Percentiles rank a stretch among this genome's conserved stretches.
Evolutionary conservation across 2,888 invertebrate species (phyloP).

Genomic region (Polymixis flavicincta): DNA sequence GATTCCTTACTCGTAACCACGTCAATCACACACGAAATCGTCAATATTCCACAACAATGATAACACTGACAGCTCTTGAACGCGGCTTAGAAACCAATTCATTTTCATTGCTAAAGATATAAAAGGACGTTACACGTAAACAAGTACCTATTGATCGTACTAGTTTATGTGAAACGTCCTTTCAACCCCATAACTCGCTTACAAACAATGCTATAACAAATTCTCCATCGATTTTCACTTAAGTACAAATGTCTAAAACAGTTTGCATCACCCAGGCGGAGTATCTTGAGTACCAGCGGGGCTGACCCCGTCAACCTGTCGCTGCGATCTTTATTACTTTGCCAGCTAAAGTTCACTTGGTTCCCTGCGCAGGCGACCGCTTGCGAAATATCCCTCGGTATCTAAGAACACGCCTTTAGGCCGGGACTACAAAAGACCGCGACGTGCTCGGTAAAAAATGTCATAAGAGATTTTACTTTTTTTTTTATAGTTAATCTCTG

Average conservation of each 20-base stretch:
- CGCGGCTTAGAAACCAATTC: background rate
- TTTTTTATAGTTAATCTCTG: background rate
- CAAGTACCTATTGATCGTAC: background rate
- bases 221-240: conserved; percentile 40
- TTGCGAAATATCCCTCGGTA: conserved; percentile 70
- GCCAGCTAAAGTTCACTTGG: conserved; percentile 77
- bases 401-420: conserved; percentile 43
- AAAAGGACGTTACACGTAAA: background rate
- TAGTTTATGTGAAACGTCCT: too few relatives aligned
- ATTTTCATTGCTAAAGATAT: background rate
- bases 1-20: too few relatives aligned
- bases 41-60: too few relatives aligned
- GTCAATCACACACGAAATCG: too few relatives aligned
- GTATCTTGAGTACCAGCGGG: conserved; percentile 51
- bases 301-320: conserved; percentile 74
- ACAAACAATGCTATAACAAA: conserved; percentile 31
- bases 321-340: conserved; percentile 66
- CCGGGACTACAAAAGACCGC: conserved; percentile 17
- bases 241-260: conserved; percentile 50
- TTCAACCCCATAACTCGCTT: background rate
- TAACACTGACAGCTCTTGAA: too few relatives aligned
- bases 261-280: conserved; percentile 47
- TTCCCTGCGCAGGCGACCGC: conserved; percentile 71
- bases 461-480: background rate
- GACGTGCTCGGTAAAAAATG: background rate